Conservation (phyloP, 2,797 vertebrate genomes). For the Characodon lateralis region DNA sequence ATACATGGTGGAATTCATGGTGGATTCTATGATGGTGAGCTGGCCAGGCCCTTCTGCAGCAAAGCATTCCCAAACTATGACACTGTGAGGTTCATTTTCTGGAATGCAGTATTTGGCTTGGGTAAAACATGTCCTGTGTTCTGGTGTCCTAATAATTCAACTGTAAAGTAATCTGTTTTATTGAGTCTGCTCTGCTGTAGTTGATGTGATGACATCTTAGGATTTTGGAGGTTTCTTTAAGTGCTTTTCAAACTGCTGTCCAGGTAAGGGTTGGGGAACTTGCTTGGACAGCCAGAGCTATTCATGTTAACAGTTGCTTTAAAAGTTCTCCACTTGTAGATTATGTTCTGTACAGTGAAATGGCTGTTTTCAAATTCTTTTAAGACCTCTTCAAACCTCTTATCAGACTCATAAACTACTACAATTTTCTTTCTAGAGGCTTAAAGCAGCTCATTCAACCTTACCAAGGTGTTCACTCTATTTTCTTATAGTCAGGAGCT, state of each 20-base stretch:
- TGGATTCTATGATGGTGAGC: background rate
- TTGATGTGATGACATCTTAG: background rate
- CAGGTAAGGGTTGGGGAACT: background rate
- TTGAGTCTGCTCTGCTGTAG: background rate
- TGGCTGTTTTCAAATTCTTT: background rate
- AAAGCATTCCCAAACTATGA: background rate
- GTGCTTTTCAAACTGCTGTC: background rate
- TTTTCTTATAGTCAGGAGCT: background rate
- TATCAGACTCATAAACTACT: background rate
- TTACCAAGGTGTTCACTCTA: background rate
- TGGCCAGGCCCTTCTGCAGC: background rate
- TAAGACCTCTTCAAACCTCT: background rate
- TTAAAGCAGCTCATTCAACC: background rate
- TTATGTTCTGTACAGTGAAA: background rate
- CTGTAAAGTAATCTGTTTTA: background rate
- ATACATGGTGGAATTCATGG: background rate
- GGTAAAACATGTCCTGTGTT: background rate
- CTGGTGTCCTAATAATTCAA: background rate
- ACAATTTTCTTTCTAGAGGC: background rate
- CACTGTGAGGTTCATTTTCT: background rate
- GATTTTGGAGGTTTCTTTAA: background rate
- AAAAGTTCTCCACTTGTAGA: background rate
- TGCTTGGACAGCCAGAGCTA: background rate
- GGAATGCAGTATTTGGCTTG: background rate
- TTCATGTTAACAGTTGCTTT: background rate